A percentile compares a stretch with the other conserved stretches of the same genome.
Evolutionary conservation across 2,113 vertebrate genomes (phyloP).

Genomic region (Sturnus vulgaris): DNA sequence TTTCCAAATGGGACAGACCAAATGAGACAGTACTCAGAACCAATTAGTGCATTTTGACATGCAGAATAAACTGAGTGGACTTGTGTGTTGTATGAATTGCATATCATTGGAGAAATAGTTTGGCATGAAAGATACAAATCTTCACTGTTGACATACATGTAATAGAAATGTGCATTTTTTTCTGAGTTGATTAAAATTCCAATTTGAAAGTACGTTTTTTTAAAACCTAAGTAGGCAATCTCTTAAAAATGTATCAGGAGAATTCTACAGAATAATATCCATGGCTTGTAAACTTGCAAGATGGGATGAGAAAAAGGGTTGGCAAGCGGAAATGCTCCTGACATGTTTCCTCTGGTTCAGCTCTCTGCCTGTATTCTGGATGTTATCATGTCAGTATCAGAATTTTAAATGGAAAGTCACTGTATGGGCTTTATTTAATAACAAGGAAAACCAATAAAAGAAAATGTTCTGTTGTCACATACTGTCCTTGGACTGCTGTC

Average conservation of each 20-base stretch:
- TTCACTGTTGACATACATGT: not conserved
- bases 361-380: not conserved
- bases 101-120: not conserved
- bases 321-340: not conserved
- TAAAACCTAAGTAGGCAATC: not conserved
- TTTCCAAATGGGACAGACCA: not conserved
- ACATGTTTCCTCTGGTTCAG: not conserved
- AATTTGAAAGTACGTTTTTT: not conserved
- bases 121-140: not conserved
- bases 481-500: not conserved
- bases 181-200: not conserved
- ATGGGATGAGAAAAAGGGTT: not conserved
- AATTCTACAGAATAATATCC: not conserved
- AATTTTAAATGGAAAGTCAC: not conserved
- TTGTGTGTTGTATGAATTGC: not conserved
- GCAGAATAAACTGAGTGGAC: not conserved
- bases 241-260: not conserved
- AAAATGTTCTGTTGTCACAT: not conserved
- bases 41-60: not conserved
- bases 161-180: not conserved
- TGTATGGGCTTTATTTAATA: not conserved
- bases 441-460: not conserved
- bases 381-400: not conserved
- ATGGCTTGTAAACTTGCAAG: not conserved
- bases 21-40: not conserved